phyloP scores from a whole-genome alignment of 2,797 vertebrate species.

The Urosaurus nigricauda region DNA sequence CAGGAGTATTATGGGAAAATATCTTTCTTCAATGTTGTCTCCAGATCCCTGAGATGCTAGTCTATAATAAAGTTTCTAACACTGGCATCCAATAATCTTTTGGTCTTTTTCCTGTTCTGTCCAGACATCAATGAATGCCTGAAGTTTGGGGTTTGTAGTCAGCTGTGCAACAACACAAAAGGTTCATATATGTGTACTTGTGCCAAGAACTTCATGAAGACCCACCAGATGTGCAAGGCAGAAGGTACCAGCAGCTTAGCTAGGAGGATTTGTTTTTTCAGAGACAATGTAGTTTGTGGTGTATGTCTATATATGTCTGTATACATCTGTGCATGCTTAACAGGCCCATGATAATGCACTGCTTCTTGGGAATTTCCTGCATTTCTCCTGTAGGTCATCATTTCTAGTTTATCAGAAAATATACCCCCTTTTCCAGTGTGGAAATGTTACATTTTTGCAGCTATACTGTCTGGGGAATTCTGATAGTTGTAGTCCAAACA shows the following conservation, averaged over 20 bases:
- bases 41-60: background rate
- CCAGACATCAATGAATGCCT: constrained; percentile 93
- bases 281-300: background rate
- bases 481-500: too few relatives aligned
- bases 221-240: constrained; percentile 92
- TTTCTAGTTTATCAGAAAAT: background rate
- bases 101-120: rapidly evolving
- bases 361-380: background rate
- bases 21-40: background rate
- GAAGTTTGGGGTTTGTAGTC: constrained; percentile 91
- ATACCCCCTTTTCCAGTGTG: background rate
- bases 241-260: constrained; percentile 79
- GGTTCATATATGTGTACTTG: constrained; percentile 93
- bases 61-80: background rate
- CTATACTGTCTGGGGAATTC: too few relatives aligned
- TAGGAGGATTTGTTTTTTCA: background rate
- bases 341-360: background rate
- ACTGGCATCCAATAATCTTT: background rate
- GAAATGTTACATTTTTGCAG: too few relatives aligned
- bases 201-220: constrained; percentile 90
- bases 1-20: background rate
- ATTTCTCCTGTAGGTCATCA: background rate
- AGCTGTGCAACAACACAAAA: constrained; percentile 97
- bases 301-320: background rate
- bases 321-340: background rate